These are phyloP conservation scores for Lepus timidus DNA, from an alignment of 2,113 vertebrate genomes.

Conservation along the genomic window DNA sequence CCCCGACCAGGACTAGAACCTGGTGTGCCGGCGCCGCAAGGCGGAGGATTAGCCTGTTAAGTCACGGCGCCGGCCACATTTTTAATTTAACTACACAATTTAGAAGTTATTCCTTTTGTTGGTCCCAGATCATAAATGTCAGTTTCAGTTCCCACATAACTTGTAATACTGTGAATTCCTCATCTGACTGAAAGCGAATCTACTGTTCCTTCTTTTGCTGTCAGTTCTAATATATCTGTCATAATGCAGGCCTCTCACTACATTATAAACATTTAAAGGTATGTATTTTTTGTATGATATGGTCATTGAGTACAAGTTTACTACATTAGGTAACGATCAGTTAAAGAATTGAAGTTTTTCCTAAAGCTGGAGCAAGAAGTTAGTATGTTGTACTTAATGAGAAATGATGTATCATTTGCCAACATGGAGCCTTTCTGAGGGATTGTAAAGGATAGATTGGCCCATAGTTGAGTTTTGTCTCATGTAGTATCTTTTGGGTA, in stretches of 20 bases:
- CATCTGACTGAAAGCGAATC: not conserved
- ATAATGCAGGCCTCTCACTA: not conserved
- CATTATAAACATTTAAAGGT: not conserved
- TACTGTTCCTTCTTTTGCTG: constrained; percentile 8
- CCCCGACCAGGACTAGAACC: too few species aligned
- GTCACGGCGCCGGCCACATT: too few species aligned
- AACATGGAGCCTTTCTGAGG: not conserved
- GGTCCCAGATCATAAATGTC: not conserved
- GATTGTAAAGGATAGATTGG: not conserved
- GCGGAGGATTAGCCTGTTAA: too few species aligned
- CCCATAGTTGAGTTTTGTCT: not conserved
- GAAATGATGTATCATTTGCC: not conserved
- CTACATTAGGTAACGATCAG: not conserved
- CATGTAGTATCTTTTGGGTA: not conserved
- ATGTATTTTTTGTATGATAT: not conserved
- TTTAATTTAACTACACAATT: not conserved
- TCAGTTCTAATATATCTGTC: not conserved
- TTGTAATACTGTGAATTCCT: not conserved
- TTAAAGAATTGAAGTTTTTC: not conserved
- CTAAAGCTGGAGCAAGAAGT: constrained; percentile 14
- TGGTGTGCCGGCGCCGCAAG: too few species aligned
- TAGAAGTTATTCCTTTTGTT: not conserved
- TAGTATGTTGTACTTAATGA: not conserved
- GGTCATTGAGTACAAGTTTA: not conserved
- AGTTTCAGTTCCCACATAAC: not conserved